Conservation (phyloP, 2,888 invertebrate species). For the Eubasilissa splendida region DNA sequence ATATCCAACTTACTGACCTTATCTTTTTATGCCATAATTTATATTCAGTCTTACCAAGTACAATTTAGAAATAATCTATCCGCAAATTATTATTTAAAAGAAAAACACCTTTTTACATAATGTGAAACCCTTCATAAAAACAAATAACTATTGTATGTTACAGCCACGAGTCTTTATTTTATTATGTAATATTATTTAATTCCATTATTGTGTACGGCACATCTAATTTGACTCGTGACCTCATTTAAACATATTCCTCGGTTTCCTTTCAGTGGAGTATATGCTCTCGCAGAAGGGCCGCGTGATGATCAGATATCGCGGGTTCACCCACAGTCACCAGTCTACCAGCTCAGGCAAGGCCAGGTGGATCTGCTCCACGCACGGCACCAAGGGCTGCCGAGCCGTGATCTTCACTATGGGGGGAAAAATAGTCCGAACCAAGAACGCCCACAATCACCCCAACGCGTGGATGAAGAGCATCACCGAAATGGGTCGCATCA, state of each 20-base stretch:
- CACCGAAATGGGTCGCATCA: slow-evolving; percentile 27
- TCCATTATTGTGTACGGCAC: no score
- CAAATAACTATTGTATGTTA: no score
- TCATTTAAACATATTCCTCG: slow-evolving; percentile 26
- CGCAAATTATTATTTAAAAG: no score
- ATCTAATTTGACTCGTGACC: neutral
- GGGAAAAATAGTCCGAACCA: slow-evolving; percentile 58
- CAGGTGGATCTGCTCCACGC: slow-evolving; percentile 61
- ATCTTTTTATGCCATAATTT: no score
- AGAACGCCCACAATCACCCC: slow-evolving; percentile 59
- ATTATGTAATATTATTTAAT: no score
- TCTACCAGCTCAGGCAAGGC: slow-evolving; percentile 50
- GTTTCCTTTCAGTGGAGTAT: slow-evolving; percentile 49
- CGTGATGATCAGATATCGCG: slow-evolving; percentile 46
- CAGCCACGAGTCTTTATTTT: no score
- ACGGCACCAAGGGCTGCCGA: slow-evolving; percentile 60
- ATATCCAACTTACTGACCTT: no score
- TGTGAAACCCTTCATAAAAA: no score
- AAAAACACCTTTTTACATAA: no score
- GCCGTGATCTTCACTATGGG: slow-evolving; percentile 63
- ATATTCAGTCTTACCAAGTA: no score
- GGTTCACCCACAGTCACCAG: slow-evolving; percentile 51
- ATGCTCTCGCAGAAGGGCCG: slow-evolving; percentile 55
- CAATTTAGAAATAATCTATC: no score
- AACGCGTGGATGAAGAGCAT: slow-evolving; percentile 35